Percentiles rank a stretch among this genome's conserved stretches.
Evolutionary conservation across 2,797 vertebrate genomes (phyloP).

Genomic region (Phalanger gymnotis): DNA sequence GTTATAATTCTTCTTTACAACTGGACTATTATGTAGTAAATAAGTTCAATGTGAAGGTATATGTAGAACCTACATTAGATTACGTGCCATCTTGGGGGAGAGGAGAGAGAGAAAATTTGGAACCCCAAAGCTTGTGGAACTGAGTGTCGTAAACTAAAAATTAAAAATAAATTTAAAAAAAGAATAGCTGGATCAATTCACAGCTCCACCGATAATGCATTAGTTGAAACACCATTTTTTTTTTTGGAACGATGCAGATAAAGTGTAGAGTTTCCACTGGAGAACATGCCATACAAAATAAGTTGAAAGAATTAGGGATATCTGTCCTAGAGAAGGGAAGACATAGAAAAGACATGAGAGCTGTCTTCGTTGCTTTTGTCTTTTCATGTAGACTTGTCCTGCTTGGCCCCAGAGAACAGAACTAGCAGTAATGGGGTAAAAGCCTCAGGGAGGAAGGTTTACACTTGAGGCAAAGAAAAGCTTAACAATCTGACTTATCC

Average conservation of each 20-base stretch:
- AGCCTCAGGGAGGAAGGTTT: not conserved
- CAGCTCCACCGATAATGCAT: not conserved
- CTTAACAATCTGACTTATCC: not conserved
- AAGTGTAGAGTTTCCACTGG: not conserved
- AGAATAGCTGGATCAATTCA: not conserved
- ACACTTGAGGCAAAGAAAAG: not conserved
- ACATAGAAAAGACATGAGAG: not conserved
- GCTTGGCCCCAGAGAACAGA: not conserved
- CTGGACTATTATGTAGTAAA: no score
- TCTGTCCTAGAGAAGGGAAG: not conserved
- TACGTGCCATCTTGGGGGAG: no score
- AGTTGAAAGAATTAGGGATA: not conserved
- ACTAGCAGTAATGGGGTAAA: not conserved
- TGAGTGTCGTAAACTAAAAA: no score
- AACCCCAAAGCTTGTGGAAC: no score
- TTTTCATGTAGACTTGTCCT: not conserved
- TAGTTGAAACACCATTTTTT: not conserved
- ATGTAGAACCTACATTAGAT: no score
- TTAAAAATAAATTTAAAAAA: no score
- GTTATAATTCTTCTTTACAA: no score
- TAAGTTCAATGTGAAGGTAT: no score
- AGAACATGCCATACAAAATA: not conserved
- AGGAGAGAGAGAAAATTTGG: no score
- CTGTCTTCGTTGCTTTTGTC: not conserved
- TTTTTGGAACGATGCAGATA: not conserved